Evolutionary conservation across 1,140 invertebrate species (phyloP).

Genomic region (Anoplophora glabripennis): DNA sequence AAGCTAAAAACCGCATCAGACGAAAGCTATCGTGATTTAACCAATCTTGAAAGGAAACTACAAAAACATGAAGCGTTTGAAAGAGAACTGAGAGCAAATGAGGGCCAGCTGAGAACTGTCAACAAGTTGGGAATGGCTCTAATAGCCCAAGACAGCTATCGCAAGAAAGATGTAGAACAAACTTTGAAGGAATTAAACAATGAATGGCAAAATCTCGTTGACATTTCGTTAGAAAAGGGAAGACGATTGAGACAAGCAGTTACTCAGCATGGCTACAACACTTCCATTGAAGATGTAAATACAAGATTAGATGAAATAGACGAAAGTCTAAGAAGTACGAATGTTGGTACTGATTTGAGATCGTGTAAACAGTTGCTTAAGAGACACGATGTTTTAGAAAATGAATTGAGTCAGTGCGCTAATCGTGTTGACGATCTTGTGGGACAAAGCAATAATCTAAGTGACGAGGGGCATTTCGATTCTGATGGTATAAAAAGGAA

Average conservation of each 20-base stretch:
- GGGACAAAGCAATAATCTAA: slow-evolving; percentile 82
- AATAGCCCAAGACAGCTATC: slow-evolving; percentile 68
- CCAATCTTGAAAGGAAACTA: slow-evolving; percentile 87
- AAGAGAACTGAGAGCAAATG: slow-evolving; percentile 87
- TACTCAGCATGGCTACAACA: slow-evolving; percentile 76
- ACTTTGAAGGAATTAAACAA: slow-evolving; percentile 68
- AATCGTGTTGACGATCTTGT: slow-evolving; percentile 73
- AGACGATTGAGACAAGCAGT: slow-evolving; percentile 73
- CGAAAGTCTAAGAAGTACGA: slow-evolving; percentile 69
- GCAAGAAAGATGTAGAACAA: slow-evolving; percentile 63
- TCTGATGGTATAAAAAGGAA: slow-evolving; percentile 78
- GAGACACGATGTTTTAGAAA: slow-evolving; percentile 80
- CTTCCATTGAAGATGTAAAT: slow-evolving; percentile 73
- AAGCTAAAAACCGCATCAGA: slow-evolving; percentile 89
- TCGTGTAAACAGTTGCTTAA: slow-evolving; percentile 86
- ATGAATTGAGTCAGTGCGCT: slow-evolving; percentile 76
- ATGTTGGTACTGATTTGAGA: slow-evolving; percentile 76
- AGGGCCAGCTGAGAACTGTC: slow-evolving; percentile 79
- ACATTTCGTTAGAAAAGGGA: slow-evolving; percentile 78
- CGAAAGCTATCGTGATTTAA: slow-evolving; percentile 88
- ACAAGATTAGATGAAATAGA: slow-evolving; percentile 79
- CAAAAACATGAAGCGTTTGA: slow-evolving; percentile 99
- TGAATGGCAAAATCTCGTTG: slow-evolving; percentile 69
- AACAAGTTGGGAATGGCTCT: slow-evolving; percentile 75
- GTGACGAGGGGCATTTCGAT: slow-evolving; percentile 91